These are phyloP conservation scores for Serrognathus titanus DNA, from an alignment of 2,888 invertebrate genomes.

Conservation along the genomic window DNA sequence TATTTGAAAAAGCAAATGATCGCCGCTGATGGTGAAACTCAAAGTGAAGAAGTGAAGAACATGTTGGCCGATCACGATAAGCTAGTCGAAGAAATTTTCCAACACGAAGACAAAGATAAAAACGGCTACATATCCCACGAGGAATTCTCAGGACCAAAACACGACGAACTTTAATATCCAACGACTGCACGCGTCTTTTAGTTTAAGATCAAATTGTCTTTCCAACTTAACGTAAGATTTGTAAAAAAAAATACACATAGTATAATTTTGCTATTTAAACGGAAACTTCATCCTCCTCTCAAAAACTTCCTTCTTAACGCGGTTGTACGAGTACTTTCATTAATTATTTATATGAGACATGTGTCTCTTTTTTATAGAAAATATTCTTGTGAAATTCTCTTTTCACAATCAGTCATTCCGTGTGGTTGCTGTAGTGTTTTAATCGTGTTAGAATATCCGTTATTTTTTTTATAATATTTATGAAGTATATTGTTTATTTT, in stretches of 20 bases:
- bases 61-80: conserved; percentile 88
- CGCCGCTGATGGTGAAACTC: conserved; percentile 70
- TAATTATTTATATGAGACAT: background rate
- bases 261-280: no score
- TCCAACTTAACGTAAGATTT: background rate
- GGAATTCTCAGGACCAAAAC: conserved; percentile 96
- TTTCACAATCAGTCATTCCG: no score
- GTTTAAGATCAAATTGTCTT: conserved; percentile 18
- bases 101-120: conserved; percentile 94
- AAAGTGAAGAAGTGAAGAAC: conserved; percentile 74
- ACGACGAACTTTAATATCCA: conserved; percentile 83
- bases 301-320: background rate
- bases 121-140: conserved; percentile 94
- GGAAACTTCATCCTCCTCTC: no score
- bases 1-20: conserved; percentile 91
- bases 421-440: no score
- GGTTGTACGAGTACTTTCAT: background rate
- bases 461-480: conserved; percentile 1
- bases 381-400: conserved; percentile 3
- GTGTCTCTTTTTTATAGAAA: background rate
- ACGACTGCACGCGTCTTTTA: conserved; percentile 10
- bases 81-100: conserved; percentile 94
- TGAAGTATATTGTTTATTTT: background rate
- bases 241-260: background rate
- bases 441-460: background rate